Conservation (phyloP, 1,140 invertebrate species). For the Aphaenogaster rudis region DNA sequence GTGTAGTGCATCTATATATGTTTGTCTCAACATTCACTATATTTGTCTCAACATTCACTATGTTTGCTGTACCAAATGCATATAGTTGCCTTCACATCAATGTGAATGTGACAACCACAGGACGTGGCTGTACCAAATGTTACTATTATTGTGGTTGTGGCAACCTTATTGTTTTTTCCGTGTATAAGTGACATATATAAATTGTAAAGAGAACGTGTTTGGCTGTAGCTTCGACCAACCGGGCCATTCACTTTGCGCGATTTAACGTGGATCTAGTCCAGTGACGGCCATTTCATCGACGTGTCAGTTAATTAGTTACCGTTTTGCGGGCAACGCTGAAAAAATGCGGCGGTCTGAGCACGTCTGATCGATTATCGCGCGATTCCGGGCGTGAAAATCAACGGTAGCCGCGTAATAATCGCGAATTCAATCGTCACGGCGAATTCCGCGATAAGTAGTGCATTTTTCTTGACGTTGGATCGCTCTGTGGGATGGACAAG, state of each 20-base stretch:
- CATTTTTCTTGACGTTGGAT: neutral
- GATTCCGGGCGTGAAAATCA: neutral
- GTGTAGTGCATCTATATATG: too few relatives aligned
- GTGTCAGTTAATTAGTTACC: neutral
- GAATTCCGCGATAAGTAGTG: neutral
- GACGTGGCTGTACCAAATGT: too few relatives aligned
- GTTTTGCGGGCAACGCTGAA: neutral
- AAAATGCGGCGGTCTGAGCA: neutral
- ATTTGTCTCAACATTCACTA: too few relatives aligned
- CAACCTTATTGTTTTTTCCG: too few relatives aligned
- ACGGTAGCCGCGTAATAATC: neutral
- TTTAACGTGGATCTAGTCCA: neutral
- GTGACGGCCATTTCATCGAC: neutral
- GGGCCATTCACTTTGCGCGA: neutral
- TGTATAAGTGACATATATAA: neutral
- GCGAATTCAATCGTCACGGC: neutral
- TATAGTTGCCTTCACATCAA: too few relatives aligned
- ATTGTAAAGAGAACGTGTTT: neutral
- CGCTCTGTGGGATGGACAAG: neutral
- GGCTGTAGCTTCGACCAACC: neutral
- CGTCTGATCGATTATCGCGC: constrained; percentile 11
- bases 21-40: too few relatives aligned
- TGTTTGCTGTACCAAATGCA: too few relatives aligned
- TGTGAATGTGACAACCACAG: too few relatives aligned
- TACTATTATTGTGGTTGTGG: too few relatives aligned